phyloP scores from a whole-genome alignment of 2,797 vertebrate species.

The Mionectes olivaceus region DNA sequence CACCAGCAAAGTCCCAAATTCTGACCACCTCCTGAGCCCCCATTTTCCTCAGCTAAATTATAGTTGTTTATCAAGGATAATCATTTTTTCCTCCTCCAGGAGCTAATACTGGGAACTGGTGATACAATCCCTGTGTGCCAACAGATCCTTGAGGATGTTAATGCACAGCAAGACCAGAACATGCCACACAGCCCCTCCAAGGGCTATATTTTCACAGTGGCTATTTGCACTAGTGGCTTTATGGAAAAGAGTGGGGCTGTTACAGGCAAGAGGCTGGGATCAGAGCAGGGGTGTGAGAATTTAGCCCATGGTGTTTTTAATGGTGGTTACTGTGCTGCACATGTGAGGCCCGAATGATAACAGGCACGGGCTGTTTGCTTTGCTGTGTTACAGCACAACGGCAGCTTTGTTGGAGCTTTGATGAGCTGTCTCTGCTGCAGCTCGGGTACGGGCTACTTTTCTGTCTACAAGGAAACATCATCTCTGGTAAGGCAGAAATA shows the following conservation, averaged over 20 bases:
- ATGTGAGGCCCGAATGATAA: background rate
- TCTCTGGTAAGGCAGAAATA: background rate
- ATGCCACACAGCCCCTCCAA: background rate
- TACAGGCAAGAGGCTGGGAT: background rate
- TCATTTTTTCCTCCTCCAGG: background rate
- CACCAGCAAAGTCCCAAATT: background rate
- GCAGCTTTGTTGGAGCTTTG: slow-evolving; percentile 30
- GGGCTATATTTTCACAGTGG: background rate
- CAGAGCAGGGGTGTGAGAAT: background rate
- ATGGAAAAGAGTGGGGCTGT: background rate
- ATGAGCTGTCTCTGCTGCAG: slow-evolving; percentile 27
- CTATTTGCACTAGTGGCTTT: background rate
- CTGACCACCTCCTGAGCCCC: fast-evolving
- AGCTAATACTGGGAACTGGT: background rate
- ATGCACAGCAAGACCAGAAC: fast-evolving
- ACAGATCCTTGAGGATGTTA: background rate
- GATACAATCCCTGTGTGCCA: background rate
- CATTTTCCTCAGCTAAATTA: background rate
- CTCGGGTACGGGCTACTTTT: background rate
- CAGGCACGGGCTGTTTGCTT: slow-evolving; percentile 11
- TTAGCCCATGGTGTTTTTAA: background rate
- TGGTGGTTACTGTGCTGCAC: background rate
- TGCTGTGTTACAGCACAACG: background rate
- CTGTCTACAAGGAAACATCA: slow-evolving; percentile 25
- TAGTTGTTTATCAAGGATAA: background rate